These are phyloP conservation scores for Pelodiscus sinensis DNA, from an alignment of 2,113 vertebrate species.

Conservation along the genomic window DNA sequence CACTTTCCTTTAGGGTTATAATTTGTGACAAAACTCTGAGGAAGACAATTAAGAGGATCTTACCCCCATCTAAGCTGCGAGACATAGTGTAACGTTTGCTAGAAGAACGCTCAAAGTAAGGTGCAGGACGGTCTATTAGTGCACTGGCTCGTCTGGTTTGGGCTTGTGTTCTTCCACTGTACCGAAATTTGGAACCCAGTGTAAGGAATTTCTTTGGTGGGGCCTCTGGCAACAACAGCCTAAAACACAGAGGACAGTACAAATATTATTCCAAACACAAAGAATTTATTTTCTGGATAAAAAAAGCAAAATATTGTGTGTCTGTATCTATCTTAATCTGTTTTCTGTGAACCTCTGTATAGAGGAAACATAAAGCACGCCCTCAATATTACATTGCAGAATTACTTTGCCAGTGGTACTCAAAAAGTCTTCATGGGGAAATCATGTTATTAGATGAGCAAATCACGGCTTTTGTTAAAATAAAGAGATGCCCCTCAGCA, in stretches of 20 bases:
- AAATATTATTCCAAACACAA: neutral
- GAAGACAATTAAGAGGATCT: neutral
- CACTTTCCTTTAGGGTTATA: neutral
- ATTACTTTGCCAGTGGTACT: neutral
- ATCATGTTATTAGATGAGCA: neutral
- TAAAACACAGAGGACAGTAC: slow-evolving; percentile 65
- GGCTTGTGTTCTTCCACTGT: slow-evolving; percentile 94
- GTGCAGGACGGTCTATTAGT: slow-evolving; percentile 91
- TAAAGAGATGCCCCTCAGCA: neutral
- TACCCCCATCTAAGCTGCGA: slow-evolving; percentile 94
- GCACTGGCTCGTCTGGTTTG: slow-evolving; percentile 94
- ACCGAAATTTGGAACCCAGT: slow-evolving; percentile 96
- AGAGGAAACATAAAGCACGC: neutral
- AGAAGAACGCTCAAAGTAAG: slow-evolving; percentile 91
- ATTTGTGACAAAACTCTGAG: neutral
- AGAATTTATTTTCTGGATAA: neutral
- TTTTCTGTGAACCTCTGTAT: accelerated
- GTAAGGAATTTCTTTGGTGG: slow-evolving; percentile 97
- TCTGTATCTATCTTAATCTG: neutral
- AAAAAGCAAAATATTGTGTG: neutral
- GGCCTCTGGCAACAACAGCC: slow-evolving; percentile 92
- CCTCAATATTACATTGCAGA: neutral
- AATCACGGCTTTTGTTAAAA: neutral
- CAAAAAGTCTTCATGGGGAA: neutral
- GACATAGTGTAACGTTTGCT: slow-evolving; percentile 97